Conservation (phyloP, 2,113 vertebrate species). For the Leucosticte australis region DNA sequence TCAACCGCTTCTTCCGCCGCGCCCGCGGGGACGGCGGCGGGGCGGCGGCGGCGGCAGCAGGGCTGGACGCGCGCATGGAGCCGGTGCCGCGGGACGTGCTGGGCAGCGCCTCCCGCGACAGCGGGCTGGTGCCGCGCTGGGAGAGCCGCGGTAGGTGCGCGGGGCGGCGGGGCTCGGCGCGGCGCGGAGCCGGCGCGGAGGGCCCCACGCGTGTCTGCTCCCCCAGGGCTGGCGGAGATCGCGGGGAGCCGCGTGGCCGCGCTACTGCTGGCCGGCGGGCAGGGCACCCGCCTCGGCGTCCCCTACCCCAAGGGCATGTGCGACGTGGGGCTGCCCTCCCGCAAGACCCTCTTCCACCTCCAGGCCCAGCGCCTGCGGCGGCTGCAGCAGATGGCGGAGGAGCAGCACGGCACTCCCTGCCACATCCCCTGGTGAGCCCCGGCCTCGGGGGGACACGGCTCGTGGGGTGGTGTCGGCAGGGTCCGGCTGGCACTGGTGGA, state of each 20-base stretch:
- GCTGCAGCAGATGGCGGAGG: slow-evolving; percentile 86
- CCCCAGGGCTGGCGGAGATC: slow-evolving; percentile 49
- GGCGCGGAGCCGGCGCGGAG: background rate
- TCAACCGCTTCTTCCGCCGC: slow-evolving; percentile 79
- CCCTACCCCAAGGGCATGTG: slow-evolving; percentile 97
- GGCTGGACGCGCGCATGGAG: slow-evolving; percentile 84
- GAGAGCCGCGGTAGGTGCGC: slow-evolving; percentile 80
- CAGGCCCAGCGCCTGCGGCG: slow-evolving; percentile 92
- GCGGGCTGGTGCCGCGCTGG: slow-evolving; percentile 80
- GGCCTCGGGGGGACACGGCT: background rate
- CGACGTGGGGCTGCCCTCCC: slow-evolving; percentile 91
- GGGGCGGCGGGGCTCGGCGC: background rate
- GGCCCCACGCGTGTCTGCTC: background rate
- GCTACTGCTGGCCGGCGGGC: slow-evolving; percentile 91
- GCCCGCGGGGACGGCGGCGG: slow-evolving; percentile 73
- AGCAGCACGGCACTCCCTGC: slow-evolving; percentile 77
- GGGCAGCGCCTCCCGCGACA: slow-evolving; percentile 87
- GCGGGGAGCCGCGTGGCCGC: slow-evolving; percentile 76
- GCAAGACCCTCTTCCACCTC: slow-evolving; percentile 97
- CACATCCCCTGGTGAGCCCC: slow-evolving; percentile 87
- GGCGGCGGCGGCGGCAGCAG: slow-evolving; percentile 18
- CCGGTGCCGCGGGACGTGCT: slow-evolving; percentile 86
- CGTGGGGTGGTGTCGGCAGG: accelerated
- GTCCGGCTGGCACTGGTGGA: accelerated
- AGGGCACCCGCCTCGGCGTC: slow-evolving; percentile 92